phyloP scores from a whole-genome alignment of 2,888 invertebrate genomes.

The Heterodera filipjevi region DNA sequence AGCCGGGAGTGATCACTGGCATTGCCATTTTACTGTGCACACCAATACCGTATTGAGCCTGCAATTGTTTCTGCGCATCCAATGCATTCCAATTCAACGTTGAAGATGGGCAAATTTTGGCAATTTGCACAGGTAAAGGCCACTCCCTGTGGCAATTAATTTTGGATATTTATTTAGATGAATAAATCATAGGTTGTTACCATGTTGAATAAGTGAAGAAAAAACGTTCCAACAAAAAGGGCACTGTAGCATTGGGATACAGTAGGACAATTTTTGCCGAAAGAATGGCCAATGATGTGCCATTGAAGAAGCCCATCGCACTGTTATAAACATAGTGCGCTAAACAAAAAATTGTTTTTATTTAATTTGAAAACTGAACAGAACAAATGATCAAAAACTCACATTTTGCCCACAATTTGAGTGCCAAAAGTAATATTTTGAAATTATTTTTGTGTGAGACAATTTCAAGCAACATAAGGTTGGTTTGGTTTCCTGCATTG shows the following conservation, averaged over 20 bases:
- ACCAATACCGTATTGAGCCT: slow-evolving; percentile 84
- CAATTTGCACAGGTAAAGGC: slow-evolving; percentile 2
- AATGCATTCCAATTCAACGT: not conserved
- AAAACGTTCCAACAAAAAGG: slow-evolving; percentile 93
- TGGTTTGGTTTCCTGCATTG: not conserved
- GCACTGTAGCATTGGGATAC: slow-evolving; percentile 92
- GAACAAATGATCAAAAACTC: no score
- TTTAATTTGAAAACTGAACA: no score
- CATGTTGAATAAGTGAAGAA: slow-evolving; percentile 96
- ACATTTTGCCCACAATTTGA: slow-evolving; percentile 4
- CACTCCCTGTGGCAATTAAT: no score
- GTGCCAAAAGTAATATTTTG: not conserved
- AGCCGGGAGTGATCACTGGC: slow-evolving; percentile 99
- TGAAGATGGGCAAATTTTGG: not conserved
- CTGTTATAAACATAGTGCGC: slow-evolving; percentile 82
- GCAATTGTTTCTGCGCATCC: slow-evolving; percentile 32
- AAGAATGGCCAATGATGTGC: slow-evolving; percentile 99
- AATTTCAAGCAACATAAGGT: not conserved
- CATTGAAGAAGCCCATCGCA: slow-evolving; percentile 87
- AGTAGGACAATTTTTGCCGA: slow-evolving; percentile 96
- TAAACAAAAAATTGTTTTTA: not conserved
- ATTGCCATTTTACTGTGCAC: slow-evolving; percentile 71
- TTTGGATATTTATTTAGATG: no score
- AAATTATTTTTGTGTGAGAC: not conserved
- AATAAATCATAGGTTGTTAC: slow-evolving; percentile 66